phyloP scores from a whole-genome alignment of 2,797 vertebrate species.

The Diceros bicornis region DNA sequence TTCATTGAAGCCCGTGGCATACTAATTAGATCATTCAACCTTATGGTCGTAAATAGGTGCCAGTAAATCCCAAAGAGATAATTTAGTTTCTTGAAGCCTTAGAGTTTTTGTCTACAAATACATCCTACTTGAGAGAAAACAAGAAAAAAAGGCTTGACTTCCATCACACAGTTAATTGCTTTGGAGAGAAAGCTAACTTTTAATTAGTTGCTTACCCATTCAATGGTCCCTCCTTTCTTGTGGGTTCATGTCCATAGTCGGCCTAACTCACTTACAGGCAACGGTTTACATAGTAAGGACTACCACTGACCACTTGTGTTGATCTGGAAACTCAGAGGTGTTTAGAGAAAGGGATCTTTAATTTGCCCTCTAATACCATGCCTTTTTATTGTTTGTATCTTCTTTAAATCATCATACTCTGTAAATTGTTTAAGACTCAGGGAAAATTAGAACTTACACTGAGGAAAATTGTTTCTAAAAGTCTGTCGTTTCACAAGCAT shows the following conservation, averaged over 20 bases:
- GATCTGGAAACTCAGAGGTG: neutral
- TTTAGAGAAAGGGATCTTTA: conserved; percentile 38
- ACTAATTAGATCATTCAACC: neutral
- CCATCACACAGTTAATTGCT: neutral
- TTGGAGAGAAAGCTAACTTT: neutral
- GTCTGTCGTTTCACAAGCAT: neutral
- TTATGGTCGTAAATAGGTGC: neutral
- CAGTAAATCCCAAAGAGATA: neutral
- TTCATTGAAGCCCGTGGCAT: neutral
- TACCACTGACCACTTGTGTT: neutral
- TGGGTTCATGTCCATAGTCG: neutral
- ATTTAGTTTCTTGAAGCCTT: neutral
- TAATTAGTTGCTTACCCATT: neutral
- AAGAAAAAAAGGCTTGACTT: neutral
- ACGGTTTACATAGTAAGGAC: neutral
- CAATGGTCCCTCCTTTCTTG: neutral
- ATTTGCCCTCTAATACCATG: neutral
- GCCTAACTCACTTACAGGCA: neutral
- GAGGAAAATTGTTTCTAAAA: conserved; percentile 58
- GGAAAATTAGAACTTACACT: conserved; percentile 73
- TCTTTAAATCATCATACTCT: neutral
- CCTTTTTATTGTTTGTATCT: neutral
- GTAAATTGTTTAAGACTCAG: conserved; percentile 83
- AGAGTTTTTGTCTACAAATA: conserved; percentile 10
- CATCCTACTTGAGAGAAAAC: conserved; percentile 33